Conservation (phyloP, 2,113 vertebrate species). For the cat (Felis catus) region DNA sequence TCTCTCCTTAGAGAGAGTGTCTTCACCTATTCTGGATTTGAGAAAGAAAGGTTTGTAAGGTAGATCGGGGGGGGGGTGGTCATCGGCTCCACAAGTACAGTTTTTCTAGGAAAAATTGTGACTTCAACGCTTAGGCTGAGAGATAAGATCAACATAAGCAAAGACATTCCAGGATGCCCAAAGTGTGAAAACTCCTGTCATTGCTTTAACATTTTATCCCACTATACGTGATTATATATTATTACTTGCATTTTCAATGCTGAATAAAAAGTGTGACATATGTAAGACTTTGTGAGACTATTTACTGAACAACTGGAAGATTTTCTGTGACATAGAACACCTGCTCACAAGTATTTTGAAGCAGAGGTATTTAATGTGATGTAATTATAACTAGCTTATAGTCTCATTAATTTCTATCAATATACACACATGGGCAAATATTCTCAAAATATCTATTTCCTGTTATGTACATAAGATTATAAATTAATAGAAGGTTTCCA, state of each 20-base stretch:
- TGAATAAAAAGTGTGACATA: background rate
- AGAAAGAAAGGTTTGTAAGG: background rate
- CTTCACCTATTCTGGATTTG: background rate
- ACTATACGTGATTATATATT: background rate
- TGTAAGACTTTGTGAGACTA: background rate
- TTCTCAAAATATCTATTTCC: background rate
- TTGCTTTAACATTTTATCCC: background rate
- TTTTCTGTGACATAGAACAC: background rate
- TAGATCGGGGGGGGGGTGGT: rapidly evolving
- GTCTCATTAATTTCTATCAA: background rate
- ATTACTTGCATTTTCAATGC: background rate
- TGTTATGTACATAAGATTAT: background rate
- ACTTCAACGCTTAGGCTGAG: background rate
- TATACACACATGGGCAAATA: background rate
- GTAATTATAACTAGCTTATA: background rate
- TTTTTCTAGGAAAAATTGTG: background rate
- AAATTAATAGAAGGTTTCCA: background rate
- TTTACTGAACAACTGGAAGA: background rate
- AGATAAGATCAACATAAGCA: background rate
- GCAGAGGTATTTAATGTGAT: background rate
- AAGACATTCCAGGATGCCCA: background rate
- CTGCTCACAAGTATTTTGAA: background rate
- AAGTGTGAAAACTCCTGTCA: background rate
- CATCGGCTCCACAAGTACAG: background rate
- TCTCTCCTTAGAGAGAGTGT: background rate